These are phyloP conservation scores for Microcebus jonahi DNA, from an alignment of 2,113 vertebrate genomes.

Conservation along the genomic window DNA sequence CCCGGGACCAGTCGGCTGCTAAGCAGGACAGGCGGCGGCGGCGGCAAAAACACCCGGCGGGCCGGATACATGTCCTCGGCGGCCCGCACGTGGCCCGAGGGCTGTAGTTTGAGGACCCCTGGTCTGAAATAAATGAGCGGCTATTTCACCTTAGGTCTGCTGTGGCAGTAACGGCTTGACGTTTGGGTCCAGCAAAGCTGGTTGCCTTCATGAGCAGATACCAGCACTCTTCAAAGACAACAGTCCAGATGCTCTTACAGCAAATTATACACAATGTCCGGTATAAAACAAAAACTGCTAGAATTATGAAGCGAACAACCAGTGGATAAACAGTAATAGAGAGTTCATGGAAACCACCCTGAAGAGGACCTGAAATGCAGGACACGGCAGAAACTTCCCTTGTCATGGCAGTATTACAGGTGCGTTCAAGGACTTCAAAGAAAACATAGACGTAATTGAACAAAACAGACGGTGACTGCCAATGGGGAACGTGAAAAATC, in stretches of 20 bases:
- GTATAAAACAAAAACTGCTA: not conserved
- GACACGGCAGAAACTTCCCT: not conserved
- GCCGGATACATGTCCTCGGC: too few relatives aligned
- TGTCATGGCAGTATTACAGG: too few relatives aligned
- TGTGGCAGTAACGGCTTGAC: rapidly evolving
- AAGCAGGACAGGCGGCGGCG: too few relatives aligned
- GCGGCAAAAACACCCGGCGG: too few relatives aligned
- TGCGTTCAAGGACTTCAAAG: not conserved
- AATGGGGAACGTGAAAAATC: not conserved
- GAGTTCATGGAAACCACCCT: not conserved
- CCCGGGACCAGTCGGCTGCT: too few relatives aligned
- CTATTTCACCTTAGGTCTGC: too few relatives aligned
- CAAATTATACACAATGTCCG: not conserved
- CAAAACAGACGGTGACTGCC: not conserved
- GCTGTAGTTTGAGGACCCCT: too few relatives aligned
- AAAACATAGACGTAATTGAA: not conserved
- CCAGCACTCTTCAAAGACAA: not conserved
- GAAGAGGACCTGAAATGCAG: too few relatives aligned
- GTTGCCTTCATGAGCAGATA: not conserved
- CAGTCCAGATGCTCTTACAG: not conserved
- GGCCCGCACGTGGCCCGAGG: too few relatives aligned
- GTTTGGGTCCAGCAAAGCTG: not conserved
- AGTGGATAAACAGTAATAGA: too few relatives aligned
- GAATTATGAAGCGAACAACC: not conserved
- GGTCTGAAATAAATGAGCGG: too few relatives aligned